Base-by-base conservation (phyloP, 2,797 vertebrate species). In the Heliangelus exortis region DNA sequence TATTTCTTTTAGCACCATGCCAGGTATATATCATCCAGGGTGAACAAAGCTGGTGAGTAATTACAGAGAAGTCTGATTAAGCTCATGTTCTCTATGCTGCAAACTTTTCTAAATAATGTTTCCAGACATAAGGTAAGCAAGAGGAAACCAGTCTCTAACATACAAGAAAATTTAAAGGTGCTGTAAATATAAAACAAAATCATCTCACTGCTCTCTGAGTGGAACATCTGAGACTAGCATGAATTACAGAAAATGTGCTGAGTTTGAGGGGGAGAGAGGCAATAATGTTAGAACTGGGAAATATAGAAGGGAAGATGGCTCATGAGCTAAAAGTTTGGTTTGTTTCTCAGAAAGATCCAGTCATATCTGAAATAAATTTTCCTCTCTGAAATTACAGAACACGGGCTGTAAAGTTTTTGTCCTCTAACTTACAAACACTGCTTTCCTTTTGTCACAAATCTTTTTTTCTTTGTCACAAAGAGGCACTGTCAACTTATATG, bases 41-140 rank as follows among this genome's bases (percentile, higher is more conserved):
- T 96, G 95, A 97, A 97, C 96, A 96, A 97, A 97, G 96, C 65
- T 47, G 51, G 57, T 89, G 84, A 84, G 66, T 97, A 98, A 98
- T 98, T 97, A 97, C 78, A 84, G 51, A 97, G 89, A 78, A 94
- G 62, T 91, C 82, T 80, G 77, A 97, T 97, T 97, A 97, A 97
- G 87, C 72, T 88, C 85, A 86, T 71, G 82, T 91, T 92, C 74
- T 92, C 79, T 67, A 94, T 84, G 67, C 84, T 86, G 34, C 80
- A 95, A 88, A 94, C 50, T 95, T 88, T 84, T 92, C 62, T 90
- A 96, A 97, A 96, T 97, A 94, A 97, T 95, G 73, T 92, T 91
- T 96, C 57, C 58, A 83, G 86, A 93, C 84, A 86, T 55, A 89
- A 68, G 72, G 84, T 58, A 84, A 93, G 80, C 48, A 87, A 96